Evolutionary conservation across 2,113 vertebrate genomes (phyloP).

Genomic region (Pseudorhombus dupliciocellatus): DNA sequence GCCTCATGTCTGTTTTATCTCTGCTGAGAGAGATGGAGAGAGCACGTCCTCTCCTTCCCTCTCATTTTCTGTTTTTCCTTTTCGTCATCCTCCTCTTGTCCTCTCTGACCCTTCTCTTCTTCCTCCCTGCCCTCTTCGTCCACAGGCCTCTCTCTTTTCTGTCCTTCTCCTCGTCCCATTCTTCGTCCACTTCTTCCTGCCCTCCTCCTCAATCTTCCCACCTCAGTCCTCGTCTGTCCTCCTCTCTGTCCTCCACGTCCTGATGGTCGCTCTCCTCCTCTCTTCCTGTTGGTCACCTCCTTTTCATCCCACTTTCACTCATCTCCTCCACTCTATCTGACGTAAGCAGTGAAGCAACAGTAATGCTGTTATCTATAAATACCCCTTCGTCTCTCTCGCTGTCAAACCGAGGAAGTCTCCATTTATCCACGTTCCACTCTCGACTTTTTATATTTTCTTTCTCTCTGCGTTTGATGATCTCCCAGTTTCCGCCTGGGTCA

Average conservation of each 20-base stretch:
- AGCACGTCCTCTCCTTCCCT: background rate
- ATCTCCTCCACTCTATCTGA: slow-evolving; percentile 45
- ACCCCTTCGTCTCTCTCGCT: slow-evolving; percentile 41
- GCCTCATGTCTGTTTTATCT: background rate
- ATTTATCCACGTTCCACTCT: background rate
- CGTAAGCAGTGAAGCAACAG: slow-evolving; percentile 54
- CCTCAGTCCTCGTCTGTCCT: background rate
- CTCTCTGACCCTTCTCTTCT: background rate
- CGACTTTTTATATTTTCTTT: background rate
- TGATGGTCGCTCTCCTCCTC: background rate
- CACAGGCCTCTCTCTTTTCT: background rate
- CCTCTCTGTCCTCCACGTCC: too few species aligned
- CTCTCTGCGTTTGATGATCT: background rate
- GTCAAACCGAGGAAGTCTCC: slow-evolving; percentile 42
- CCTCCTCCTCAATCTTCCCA: background rate
- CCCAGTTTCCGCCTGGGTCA: background rate
- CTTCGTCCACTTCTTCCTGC: background rate
- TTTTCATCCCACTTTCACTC: slow-evolving; percentile 11
- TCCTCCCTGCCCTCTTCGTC: background rate
- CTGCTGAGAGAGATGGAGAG: background rate
- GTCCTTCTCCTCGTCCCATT: background rate
- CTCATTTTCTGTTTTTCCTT: background rate
- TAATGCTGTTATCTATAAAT: slow-evolving; percentile 72
- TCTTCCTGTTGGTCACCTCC: background rate
- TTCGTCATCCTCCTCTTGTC: background rate